A percentile compares a stretch with the other conserved stretches of the same genome.
phyloP scores from a whole-genome alignment of 2,113 vertebrate genomes.

The Platysteira castanea region DNA sequence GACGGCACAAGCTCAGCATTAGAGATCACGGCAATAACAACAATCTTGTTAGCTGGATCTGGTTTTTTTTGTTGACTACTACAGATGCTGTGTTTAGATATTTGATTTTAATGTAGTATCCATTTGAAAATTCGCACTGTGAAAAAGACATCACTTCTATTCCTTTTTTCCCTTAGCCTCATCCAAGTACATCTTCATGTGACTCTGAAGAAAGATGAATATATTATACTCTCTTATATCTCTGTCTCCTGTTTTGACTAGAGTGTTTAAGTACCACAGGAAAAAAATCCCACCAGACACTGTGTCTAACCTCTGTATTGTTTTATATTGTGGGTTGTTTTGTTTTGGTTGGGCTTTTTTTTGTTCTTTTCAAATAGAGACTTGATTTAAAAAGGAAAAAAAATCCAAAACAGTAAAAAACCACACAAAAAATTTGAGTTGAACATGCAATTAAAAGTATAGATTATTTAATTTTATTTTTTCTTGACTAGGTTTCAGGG shows the following conservation, averaged over 20 bases:
- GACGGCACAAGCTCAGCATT: neutral
- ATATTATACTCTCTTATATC: neutral
- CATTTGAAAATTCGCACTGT: neutral
- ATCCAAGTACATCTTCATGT: neutral
- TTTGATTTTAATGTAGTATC: neutral
- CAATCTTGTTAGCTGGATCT: neutral
- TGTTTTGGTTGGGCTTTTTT: neutral
- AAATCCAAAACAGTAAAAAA: too few relatives aligned
- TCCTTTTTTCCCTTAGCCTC: neutral
- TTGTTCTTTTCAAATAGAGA: neutral
- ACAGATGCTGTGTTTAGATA: neutral
- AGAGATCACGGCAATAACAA: neutral
- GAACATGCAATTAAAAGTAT: neutral
- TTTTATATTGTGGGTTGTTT: neutral
- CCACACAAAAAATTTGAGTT: neutral
- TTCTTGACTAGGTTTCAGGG: neutral
- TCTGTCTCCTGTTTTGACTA: neutral
- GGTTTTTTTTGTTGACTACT: neutral
- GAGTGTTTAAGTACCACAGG: neutral
- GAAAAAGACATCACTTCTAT: constrained; percentile 15
- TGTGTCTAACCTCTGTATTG: neutral
- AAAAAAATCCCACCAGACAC: neutral
- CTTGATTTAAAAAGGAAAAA: neutral
- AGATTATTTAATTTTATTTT: neutral
- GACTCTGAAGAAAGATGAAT: neutral